Base-by-base conservation (phyloP, 2,888 invertebrate genomes). In the Andrena trimmerana region DNA sequence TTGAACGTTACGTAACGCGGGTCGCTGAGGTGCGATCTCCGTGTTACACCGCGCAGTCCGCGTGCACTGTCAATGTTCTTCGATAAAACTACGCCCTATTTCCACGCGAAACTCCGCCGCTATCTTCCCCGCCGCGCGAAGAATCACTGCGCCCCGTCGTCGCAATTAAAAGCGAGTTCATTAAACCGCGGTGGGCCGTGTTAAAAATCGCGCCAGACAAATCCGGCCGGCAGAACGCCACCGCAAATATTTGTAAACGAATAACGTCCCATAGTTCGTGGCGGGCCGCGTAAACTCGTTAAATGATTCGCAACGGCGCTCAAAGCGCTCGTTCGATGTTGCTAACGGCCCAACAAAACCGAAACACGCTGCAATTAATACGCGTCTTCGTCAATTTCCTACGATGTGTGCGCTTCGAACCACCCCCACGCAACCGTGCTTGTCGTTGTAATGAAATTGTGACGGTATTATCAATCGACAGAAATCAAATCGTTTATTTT, bases 331-430 rank as follows among this genome's bases (percentile, higher is more conserved):
- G 85, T 86, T 83, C 81, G 78, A 78, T 69, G 72, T 20, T 59
- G 69, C 85, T 87, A 84, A 88, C 89, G 42, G 16, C 90, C 89
- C 89, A 91, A 90, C 91, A 89, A 90, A 90, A 92, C 91, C 90
- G 91, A 89, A 91, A 91, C 92, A 89, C 90, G 89, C 89, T 88
- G 91, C 92, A 92, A 92, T 92, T 93, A 93, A 92, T 93, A 42
- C 42, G 91, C 90, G 89, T 92, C 92, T 92, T 91, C 92, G 92
- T 92, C 92, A 92, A 91, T 90, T 93, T 90, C 89, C 91, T 91
- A 89, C 91, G 89, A 88, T 60, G 52, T 33, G 50, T 72, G 54
- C 52, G 60, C 57, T 68, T 77, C 42, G 16, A 42, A 16, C 42
- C 42, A 16, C 4, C 16, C 42, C 42, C 42, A 3, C 42, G 5